These are phyloP conservation scores for Baryphthengus martii DNA, from an alignment of 2,113 vertebrate species.

Conservation along the genomic window DNA sequence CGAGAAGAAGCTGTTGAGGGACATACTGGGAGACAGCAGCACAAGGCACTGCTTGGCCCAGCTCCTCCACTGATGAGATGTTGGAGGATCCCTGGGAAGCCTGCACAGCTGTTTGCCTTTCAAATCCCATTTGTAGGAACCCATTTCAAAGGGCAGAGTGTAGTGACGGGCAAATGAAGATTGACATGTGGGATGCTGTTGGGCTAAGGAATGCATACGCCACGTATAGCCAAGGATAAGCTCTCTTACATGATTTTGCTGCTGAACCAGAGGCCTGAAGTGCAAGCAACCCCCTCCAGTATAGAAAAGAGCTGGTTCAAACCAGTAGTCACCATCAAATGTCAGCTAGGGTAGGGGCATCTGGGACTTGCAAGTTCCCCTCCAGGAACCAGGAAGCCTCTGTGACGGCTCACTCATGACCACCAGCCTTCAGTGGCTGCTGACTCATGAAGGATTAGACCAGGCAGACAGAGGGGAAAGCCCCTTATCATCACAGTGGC, in stretches of 20 bases:
- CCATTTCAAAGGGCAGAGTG: background rate
- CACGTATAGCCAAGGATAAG: accelerated
- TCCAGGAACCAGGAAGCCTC: background rate
- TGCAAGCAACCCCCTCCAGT: background rate
- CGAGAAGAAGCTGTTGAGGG: accelerated
- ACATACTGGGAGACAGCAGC: accelerated
- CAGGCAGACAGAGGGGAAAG: background rate
- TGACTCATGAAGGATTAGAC: background rate
- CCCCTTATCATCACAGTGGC: background rate
- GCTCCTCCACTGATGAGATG: accelerated
- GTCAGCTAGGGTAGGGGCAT: background rate
- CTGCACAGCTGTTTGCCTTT: background rate
- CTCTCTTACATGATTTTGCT: background rate
- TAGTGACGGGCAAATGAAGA: background rate
- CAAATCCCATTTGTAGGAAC: background rate
- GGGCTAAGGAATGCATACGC: accelerated
- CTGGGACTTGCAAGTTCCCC: background rate
- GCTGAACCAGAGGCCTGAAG: background rate
- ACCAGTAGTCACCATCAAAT: background rate
- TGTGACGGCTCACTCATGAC: background rate
- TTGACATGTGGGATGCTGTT: background rate
- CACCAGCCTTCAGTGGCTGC: background rate
- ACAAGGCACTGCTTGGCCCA: accelerated
- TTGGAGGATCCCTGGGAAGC: background rate
- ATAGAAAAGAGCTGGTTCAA: background rate